Percentiles rank a stretch among this genome's conserved stretches.
Evolutionary conservation across 2,888 invertebrate genomes (phyloP).

Genomic region (Drosophila paramelanica): DNA sequence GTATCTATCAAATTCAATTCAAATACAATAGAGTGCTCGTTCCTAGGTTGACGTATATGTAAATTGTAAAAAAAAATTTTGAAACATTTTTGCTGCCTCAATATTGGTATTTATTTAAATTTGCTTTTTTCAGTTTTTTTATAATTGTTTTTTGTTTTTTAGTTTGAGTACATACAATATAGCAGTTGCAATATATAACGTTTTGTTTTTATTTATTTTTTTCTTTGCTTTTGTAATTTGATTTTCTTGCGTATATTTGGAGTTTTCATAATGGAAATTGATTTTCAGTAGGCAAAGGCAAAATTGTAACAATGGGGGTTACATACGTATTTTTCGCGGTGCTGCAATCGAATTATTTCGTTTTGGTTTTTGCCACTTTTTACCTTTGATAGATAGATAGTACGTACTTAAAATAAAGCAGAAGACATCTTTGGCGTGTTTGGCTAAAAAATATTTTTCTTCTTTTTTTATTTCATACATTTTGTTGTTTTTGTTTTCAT

Average conservation of each 20-base stretch:
- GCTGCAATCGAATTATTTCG: constrained; percentile 12
- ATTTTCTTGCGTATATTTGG: constrained; percentile 72
- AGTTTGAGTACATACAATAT: constrained; percentile 71
- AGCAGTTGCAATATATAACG: constrained; percentile 80
- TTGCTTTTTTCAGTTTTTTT: constrained; percentile 61
- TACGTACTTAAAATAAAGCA: constrained; percentile 74
- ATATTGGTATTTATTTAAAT: constrained; percentile 77
- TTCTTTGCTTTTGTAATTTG: constrained; percentile 54
- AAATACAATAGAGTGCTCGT: too few species aligned
- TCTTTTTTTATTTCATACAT: background rate
- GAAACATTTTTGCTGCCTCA: constrained; percentile 54
- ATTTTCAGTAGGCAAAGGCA: constrained; percentile 50
- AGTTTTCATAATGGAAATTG: constrained; percentile 58
- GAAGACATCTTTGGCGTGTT: constrained; percentile 79
- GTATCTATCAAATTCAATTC: too few species aligned
- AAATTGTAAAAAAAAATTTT: background rate
- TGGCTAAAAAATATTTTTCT: constrained; percentile 60
- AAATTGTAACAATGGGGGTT: constrained; percentile 30
- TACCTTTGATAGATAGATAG: constrained; percentile 38
- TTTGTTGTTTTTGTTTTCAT: constrained; percentile 26
- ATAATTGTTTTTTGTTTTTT: constrained; percentile 48
- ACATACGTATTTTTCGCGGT: constrained; percentile 11
- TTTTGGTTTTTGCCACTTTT: constrained; percentile 14
- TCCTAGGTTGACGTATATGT: too few species aligned
- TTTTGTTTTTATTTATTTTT: constrained; percentile 39